phyloP scores from a whole-genome alignment of 2,113 vertebrate species.

The Verasper variegatus region DNA sequence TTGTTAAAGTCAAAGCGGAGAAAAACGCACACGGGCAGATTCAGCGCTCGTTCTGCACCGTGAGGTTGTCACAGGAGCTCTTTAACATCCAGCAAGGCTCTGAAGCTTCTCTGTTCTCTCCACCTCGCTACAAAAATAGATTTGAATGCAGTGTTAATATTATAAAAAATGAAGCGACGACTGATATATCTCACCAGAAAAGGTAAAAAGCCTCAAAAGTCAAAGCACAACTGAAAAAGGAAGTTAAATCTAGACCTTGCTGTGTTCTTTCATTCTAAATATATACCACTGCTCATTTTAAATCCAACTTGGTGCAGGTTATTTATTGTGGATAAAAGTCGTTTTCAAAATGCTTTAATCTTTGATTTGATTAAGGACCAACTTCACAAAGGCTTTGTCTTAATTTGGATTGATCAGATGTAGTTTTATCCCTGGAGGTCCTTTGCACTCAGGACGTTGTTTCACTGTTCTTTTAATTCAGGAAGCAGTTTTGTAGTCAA shows the following conservation, averaged over 20 bases:
- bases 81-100: conserved; percentile 19
- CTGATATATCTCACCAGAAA: conserved; percentile 40
- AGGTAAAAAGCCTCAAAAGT: conserved; percentile 41
- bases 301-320: background rate
- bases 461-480: no score
- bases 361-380: no score
- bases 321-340: background rate
- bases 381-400: no score
- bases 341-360: background rate
- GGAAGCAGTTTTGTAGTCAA: no score
- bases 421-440: no score
- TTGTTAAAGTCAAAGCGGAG: background rate
- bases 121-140: conserved; percentile 58
- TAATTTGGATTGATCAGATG: no score
- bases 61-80: background rate
- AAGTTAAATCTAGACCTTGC: conserved; percentile 23
- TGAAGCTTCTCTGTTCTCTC: conserved; percentile 45
- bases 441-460: no score
- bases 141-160: conserved; percentile 51
- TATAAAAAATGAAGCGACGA: conserved; percentile 33
- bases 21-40: background rate
- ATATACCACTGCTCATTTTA: conserved; percentile 7
- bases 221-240: conserved; percentile 20
- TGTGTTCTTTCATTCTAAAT: conserved; percentile 34
- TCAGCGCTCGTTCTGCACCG: background rate